Conservation (phyloP, 64 coral and sea anemone genomes). For the Pachyseris speciosa region DNA sequence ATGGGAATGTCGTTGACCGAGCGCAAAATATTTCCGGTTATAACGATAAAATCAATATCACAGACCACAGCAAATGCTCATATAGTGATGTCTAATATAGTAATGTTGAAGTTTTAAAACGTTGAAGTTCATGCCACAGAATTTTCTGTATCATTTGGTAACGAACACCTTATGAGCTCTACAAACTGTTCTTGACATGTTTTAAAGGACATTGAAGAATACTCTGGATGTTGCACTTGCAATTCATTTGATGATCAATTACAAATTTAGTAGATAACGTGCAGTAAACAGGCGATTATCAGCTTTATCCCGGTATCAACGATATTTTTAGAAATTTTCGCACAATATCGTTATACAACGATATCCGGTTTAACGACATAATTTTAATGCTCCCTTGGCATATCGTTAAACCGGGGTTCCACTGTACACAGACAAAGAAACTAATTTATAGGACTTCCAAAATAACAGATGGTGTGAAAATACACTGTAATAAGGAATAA, state of each 20-base stretch:
- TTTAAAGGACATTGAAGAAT: constrained; percentile 57
- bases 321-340: neutral
- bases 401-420: neutral
- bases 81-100: no score
- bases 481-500: no score
- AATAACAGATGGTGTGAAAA: no score
- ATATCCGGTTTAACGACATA: neutral
- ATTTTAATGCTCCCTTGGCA: neutral
- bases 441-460: no score
- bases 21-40: no score
- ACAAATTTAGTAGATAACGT: constrained; percentile 52
- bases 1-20: no score
- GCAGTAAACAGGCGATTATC: neutral
- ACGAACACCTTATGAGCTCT: neutral
- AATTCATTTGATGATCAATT: constrained; percentile 42
- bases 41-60: no score
- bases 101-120: no score
- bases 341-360: neutral
- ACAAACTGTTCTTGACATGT: constrained; percentile 63
- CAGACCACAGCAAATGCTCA: no score
- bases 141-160: no score
- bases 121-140: no score
- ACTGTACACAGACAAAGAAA: no score
- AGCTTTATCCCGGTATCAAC: neutral
- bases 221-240: constrained; percentile 56